Percentiles rank a stretch among this genome's conserved stretches.
These are phyloP conservation scores for Rhagologus leucostigma DNA, from an alignment of 2,113 vertebrate genomes.

Conservation along the genomic window DNA sequence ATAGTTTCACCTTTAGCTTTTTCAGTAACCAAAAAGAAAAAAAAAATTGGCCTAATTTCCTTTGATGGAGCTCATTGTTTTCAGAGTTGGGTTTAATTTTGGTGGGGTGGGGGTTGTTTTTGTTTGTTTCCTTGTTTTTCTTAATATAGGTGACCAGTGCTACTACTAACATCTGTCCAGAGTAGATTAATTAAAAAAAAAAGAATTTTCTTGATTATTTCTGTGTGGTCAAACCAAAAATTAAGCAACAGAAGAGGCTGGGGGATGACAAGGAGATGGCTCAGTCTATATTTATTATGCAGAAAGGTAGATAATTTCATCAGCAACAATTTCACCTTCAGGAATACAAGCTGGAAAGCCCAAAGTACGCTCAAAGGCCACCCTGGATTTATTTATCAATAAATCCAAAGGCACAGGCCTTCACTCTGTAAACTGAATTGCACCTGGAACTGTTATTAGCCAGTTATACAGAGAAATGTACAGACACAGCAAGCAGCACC, in stretches of 20 bases:
- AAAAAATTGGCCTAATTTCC: not conserved
- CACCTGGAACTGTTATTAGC: not conserved
- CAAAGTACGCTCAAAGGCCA: not conserved
- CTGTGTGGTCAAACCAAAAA: not conserved
- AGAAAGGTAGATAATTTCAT: not conserved
- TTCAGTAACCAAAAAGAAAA: not conserved
- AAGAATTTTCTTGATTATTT: not conserved
- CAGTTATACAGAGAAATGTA: not conserved
- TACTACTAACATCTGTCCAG: not conserved
- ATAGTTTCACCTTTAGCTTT: not conserved
- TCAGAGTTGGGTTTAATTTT: not conserved
- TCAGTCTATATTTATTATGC: not conserved
- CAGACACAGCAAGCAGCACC: not conserved
- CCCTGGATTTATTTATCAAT: not conserved
- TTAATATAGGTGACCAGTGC: not conserved
- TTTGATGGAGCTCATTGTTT: not conserved
- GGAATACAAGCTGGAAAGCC: not conserved
- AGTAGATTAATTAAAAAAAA: not conserved
- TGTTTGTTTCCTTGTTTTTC: not conserved
- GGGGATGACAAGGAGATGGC: not conserved
- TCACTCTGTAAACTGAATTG: not conserved
- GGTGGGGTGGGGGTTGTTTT: rapidly evolving
- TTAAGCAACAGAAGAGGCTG: not conserved
- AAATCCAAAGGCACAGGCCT: not conserved
- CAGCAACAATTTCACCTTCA: not conserved